Base-by-base conservation (phyloP, 2,888 invertebrate genomes). In the Cyclophora punctaria region DNA sequence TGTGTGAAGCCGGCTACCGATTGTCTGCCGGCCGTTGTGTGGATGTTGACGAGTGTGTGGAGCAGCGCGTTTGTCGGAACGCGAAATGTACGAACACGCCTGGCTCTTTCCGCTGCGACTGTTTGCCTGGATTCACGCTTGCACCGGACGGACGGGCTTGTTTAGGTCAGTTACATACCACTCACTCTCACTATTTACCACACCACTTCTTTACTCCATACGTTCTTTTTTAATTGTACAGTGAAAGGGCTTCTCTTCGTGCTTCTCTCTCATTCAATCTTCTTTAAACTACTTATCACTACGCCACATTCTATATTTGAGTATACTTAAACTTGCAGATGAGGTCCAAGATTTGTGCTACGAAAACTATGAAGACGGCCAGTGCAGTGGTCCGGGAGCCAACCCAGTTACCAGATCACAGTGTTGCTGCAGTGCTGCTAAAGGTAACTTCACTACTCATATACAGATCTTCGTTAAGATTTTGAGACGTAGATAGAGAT, bases 301-400 rank as follows among this genome's bases (percentile, higher is more conserved):
- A 5, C 37, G 37, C 37, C 37, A 7, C 37, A 37, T 4, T 37
- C 37, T 5, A 50, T 56, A 3, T 55, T 45, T 54, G 43, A 20
- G 2, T 20, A 20, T 20, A 20, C 20, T 71, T 60, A 75, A 7
- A 37, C 37, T 44, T 44, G 3, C 79, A 94, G 96, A 96, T 69
- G 94, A 93, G n/a, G 90, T 94, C 50, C 90, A 93, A 74, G 96
- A 95, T 67, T 84, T 95, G 48, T 96, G 96, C 77, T 96, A 95
- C 77, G 92, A 93, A 59, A 92, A 93, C 73, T 95, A 90, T 74
- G 91, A 91, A 69, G 93, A 94, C 57, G 95, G 94, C 0, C 91
- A 93, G 52, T 96, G 96, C 69, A 90, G 92, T 49, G 93, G 93
- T 57, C 95, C 95, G 0, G 93, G 94, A 0, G 89, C 91, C 3